These are phyloP conservation scores for Otus scops DNA, from an alignment of 2,797 vertebrate genomes.

Conservation along the genomic window DNA sequence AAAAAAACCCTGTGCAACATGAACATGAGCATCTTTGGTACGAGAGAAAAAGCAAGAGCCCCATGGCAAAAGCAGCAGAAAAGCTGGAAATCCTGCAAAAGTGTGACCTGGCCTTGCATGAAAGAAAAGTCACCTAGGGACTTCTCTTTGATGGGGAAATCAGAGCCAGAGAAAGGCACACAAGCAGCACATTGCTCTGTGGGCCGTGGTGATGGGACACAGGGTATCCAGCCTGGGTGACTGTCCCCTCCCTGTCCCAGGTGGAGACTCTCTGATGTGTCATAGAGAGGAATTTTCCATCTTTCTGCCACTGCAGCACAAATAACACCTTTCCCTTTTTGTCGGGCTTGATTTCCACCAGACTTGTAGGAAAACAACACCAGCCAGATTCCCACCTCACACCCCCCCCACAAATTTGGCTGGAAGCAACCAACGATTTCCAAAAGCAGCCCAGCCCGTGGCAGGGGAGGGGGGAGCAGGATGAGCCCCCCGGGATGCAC, in stretches of 20 bases:
- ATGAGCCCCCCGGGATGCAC: fast-evolving
- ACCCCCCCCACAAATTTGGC: fast-evolving
- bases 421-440: fast-evolving
- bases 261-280: not conserved
- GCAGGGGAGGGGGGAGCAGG: not conserved
- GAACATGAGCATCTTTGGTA: not conserved
- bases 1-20: fast-evolving
- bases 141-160: not conserved
- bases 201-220: fast-evolving
- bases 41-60: not conserved
- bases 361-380: not conserved
- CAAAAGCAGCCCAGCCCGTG: fast-evolving
- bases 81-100: not conserved
- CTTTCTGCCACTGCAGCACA: not conserved
- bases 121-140: not conserved
- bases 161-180: not conserved
- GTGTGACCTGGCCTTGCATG: not conserved
- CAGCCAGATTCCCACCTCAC: not conserved
- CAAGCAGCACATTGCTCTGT: fast-evolving
- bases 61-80: not conserved
- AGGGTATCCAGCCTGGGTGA: not conserved
- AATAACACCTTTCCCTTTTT: not conserved
- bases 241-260: not conserved
- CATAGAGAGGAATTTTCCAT: not conserved
- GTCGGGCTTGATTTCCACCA: not conserved